phyloP scores from a whole-genome alignment of 2,797 vertebrate species.

The Peromyscus eremicus region DNA sequence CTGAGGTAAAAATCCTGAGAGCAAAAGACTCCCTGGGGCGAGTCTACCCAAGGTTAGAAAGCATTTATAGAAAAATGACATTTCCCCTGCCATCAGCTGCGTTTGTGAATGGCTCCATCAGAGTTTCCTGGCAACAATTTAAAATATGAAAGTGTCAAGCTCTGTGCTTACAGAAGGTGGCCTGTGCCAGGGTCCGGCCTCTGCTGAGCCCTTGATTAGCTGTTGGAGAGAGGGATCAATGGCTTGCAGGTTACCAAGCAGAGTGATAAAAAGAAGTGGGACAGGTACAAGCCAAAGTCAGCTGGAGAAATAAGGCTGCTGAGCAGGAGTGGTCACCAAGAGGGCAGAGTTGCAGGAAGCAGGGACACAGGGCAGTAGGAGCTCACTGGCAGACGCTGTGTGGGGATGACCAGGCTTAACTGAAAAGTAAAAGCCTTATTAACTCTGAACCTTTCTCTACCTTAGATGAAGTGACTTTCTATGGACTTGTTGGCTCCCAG shows the following conservation, averaged over 20 bases:
- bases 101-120: slow-evolving; percentile 55
- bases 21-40: background rate
- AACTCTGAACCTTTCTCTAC: background rate
- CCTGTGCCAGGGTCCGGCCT: background rate
- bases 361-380: fast-evolving
- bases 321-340: background rate
- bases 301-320: background rate
- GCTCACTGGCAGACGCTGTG: background rate
- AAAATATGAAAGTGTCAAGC: background rate
- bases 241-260: slow-evolving; percentile 22
- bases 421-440: background rate
- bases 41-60: background rate
- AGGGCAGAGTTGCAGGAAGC: background rate
- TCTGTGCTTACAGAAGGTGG: background rate
- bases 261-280: background rate
- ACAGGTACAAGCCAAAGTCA: background rate
- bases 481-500: background rate
- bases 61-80: background rate
- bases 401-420: background rate
- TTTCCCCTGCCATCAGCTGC: background rate
- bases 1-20: background rate
- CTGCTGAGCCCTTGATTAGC: background rate
- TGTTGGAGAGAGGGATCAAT: background rate
- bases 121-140: background rate
- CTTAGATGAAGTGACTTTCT: background rate